Conservation (phyloP, 1,140 invertebrate genomes). For the Drosophila eugracilis region DNA sequence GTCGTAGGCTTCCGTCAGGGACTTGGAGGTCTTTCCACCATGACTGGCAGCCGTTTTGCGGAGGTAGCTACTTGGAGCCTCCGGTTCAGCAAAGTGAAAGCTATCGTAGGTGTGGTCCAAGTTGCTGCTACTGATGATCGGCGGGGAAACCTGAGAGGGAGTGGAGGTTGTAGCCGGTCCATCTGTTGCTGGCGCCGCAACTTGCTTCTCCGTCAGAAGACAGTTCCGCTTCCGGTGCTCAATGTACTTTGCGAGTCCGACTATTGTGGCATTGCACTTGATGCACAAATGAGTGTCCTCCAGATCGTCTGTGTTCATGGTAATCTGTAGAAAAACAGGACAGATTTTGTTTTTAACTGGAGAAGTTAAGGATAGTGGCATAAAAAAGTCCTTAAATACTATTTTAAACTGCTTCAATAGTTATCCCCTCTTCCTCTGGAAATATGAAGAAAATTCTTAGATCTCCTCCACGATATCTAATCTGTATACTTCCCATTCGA, state of each 20-base stretch:
- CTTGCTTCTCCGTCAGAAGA: constrained; percentile 81
- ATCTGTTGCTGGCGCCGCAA: constrained; percentile 1
- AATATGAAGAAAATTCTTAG: too few species aligned
- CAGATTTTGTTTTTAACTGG: too few species aligned
- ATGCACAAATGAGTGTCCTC: constrained; percentile 94
- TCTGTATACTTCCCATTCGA: not conserved
- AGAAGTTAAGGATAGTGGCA: too few species aligned
- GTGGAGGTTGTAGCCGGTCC: constrained; percentile 9
- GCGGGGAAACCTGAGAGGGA: constrained; percentile 39
- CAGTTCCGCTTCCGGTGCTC: constrained; percentile 89
- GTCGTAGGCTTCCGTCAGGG: constrained; percentile 72
- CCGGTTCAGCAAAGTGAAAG: constrained; percentile 83
- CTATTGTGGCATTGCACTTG: constrained; percentile 92
- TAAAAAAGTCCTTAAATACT: too few species aligned
- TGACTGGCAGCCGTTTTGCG: constrained; percentile 64
- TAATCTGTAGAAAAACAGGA: not conserved
- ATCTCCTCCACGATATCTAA: not conserved
- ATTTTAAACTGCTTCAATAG: too few species aligned
- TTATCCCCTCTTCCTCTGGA: too few species aligned
- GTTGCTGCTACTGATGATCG: constrained; percentile 56
- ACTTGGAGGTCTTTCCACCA: constrained; percentile 73
- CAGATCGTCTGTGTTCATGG: constrained; percentile 87
- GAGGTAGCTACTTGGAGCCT: constrained; percentile 77
- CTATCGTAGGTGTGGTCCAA: constrained; percentile 67
- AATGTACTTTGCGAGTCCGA: constrained; percentile 93